A percentile compares a stretch with the other conserved stretches of the same genome.
Evolutionary conservation across 2,797 vertebrate species (phyloP).

Genomic region (Odontamblyopus rebecca): DNA sequence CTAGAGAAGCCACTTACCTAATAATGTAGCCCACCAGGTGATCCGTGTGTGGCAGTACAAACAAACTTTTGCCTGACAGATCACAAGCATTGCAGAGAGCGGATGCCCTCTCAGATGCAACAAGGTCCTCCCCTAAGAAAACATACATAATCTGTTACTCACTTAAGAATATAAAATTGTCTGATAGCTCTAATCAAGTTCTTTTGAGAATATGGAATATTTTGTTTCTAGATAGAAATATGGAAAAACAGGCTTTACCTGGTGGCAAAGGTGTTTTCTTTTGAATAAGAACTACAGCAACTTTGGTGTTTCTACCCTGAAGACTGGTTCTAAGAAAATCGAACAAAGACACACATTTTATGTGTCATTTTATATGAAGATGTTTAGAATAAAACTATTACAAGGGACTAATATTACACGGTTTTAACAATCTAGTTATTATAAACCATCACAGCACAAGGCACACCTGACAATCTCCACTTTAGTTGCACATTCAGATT

Average conservation of each 20-base stretch:
- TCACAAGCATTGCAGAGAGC: slow-evolving; percentile 92
- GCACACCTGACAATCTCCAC: slow-evolving; percentile 95
- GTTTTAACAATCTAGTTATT: not conserved
- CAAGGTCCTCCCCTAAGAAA: slow-evolving; percentile 89
- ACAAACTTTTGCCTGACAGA: slow-evolving; percentile 95
- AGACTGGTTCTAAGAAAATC: slow-evolving; percentile 86
- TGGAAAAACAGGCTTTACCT: slow-evolving; percentile 73
- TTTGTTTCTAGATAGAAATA: not conserved
- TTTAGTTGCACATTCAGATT: slow-evolving; percentile 93
- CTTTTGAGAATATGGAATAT: not conserved
- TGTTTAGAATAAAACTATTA: not conserved
- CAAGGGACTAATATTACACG: not conserved
- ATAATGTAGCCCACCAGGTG: slow-evolving; percentile 98
- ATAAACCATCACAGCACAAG: not conserved
- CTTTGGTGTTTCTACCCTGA: slow-evolving; percentile 96
- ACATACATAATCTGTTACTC: not conserved
- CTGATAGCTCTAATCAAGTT: too few relatives aligned
- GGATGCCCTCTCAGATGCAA: slow-evolving; percentile 92
- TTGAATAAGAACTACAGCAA: slow-evolving; percentile 97
- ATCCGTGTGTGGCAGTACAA: slow-evolving; percentile 96
- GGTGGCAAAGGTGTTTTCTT: slow-evolving; percentile 97
- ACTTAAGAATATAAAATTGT: not conserved
- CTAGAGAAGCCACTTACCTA: slow-evolving; percentile 73
- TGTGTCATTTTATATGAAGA: not conserved
- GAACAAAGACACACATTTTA: not conserved